Percentiles rank a stretch among this genome's conserved stretches.
Conservation (phyloP, 2,113 vertebrate species). For the Tupaia tana region DNA sequence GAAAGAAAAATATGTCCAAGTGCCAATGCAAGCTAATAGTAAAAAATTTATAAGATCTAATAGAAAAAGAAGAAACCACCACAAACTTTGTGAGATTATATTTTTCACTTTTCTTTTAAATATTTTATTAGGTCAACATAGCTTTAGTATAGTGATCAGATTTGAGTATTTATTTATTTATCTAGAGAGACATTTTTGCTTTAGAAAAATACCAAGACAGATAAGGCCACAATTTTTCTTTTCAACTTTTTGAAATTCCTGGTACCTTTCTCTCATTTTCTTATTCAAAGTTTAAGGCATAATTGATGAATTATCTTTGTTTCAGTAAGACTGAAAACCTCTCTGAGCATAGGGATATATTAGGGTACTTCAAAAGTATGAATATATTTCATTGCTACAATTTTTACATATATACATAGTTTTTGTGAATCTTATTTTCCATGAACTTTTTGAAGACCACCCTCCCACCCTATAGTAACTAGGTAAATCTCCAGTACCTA, state of each 20-base stretch:
- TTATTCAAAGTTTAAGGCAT: background rate
- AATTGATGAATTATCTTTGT: background rate
- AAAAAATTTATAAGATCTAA: background rate
- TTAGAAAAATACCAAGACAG: background rate
- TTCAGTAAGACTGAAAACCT: background rate
- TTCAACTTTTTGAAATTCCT: background rate
- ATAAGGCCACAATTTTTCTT: background rate
- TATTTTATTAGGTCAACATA: background rate
- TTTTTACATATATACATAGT: too few relatives aligned
- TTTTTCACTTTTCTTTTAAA: background rate
- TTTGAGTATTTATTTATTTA: background rate
- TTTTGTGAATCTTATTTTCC: too few relatives aligned
- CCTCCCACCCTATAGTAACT: too few relatives aligned
- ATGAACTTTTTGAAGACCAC: too few relatives aligned
- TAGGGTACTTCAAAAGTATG: too few relatives aligned
- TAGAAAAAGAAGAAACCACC: background rate
- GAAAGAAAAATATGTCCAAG: background rate
- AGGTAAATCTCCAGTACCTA: background rate
- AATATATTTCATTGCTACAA: too few relatives aligned
- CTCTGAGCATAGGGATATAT: background rate
- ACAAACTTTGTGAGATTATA: background rate
- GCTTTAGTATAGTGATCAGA: background rate
- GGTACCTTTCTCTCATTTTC: background rate
- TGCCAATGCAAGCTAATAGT: background rate
- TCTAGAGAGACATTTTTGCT: background rate